Evolutionary conservation across 2,888 invertebrate species (phyloP), one percentile per base, ranked within the genome.

Genomic region (Epinotia ramella): DNA sequence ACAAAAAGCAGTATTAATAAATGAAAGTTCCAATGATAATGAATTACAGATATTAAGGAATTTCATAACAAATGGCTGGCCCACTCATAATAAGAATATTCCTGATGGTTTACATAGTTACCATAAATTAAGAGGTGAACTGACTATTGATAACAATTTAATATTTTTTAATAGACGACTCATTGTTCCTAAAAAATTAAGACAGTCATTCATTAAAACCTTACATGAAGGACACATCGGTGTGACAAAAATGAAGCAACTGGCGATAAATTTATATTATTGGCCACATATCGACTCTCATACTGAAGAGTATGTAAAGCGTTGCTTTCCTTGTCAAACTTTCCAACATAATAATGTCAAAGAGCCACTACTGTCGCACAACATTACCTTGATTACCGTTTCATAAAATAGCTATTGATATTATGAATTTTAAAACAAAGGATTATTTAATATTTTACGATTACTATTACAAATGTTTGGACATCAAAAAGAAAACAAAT

Each of bases 281-380:
- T 87, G 85, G 86, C 86, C 84, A 33, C 72, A 81, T n/a, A 82
- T 84, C 68, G 80, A 81, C 65, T 44, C 5, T n/a, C 83, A 86
- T 44, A 83, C 87, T 60, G 81, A 84, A 67, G 56, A 82, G 7
- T 73, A 60, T 71, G 77, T 80, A 0, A 77, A n/a, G 66, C 73
- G 79, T 75, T 79, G 78, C 77, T 72, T 67, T 73, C 3, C 9
- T n/a, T 79, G 80, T 77, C 78, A 83, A 24, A 24, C 24, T 24
- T 24, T 24, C 24, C 24, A 24, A 24, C 1, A 24, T 24, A 24
- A 2, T 24, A 77, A 79, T 79, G 53, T 79, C 79, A 77, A 75
- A 80, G 66, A 80, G 74, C 40, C 40, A 7, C 9, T 40, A 40
- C 9, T 40, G 9, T 9, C 40, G 9, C 40, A 40, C 9, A 40